Evolutionary conservation across 2,888 invertebrate genomes (phyloP), one percentile per base, ranked within the genome.

Genomic region (Cremastobaeus sp.): DNA sequence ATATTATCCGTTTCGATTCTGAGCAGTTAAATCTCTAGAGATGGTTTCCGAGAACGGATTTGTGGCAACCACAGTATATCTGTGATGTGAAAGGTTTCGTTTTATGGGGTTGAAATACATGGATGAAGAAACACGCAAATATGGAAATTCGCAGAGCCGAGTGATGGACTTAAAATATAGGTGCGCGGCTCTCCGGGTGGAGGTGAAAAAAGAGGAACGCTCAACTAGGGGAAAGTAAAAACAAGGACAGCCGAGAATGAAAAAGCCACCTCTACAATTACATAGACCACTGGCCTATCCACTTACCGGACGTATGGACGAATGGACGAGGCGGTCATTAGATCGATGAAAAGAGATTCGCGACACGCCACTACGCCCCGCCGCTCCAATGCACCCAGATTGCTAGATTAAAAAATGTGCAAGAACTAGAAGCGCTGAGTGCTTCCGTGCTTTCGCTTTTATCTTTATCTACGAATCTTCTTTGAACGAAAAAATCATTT

Each of bases 301-400:
- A 79, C 79, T 82, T 82, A 80, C 77, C 76, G 65, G 72, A 69
- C 75, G 77, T 54, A 64, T 47, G 60, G 41, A 48, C 55, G 55
- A 81, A 78, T 78, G 79, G 76, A 79, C 76, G 77, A 77, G 81
- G 76, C 74, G 84, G 82, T 84, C 84, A 84, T 83, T 81, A 84
- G 82, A 85, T 85, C 83, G 84, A 85, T 85, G 84, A 84, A 82
- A 80, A 82, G 82, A 84, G 82, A 84, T 84, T 84, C 80, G 80
- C 80, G 82, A 81, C 82, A 84, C 84, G 84, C 82, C 77, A 81
- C 77, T 77, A 65, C 47, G 28, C 37, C 59, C 57, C 64, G 43
- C 47, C 64, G 41, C 59, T 71, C 64, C 47, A 68, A 48, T 68
- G 55, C 59, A 55, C 59, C 54, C 64, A 55, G 59, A 52, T 48